Percentiles rank a stretch among this genome's conserved stretches.
These are phyloP conservation scores for Dendronephthya gigantea DNA, from an alignment of 64 coral and sea anemone genomes.

Conservation along the genomic window DNA sequence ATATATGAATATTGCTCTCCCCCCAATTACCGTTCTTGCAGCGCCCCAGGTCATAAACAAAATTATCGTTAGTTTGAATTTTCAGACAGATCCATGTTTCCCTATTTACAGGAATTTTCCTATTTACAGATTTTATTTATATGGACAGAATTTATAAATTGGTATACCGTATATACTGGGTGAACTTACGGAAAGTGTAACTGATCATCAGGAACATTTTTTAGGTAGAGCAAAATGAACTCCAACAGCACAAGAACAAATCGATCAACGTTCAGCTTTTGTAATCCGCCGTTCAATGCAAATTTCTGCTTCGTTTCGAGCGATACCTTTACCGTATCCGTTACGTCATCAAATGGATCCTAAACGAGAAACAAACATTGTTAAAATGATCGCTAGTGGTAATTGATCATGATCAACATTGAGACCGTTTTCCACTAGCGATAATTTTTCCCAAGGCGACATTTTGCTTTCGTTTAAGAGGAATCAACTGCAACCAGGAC, in stretches of 20 bases:
- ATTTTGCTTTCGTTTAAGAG: no score
- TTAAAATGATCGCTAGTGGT: not conserved
- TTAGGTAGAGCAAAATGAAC: not conserved
- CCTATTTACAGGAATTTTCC: no score
- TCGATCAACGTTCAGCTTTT: not conserved
- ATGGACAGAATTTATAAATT: no score
- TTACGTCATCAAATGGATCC: constrained; percentile 18
- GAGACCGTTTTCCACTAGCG: not conserved
- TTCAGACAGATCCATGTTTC: no score
- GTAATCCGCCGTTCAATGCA: not conserved
- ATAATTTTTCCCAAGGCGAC: not conserved
- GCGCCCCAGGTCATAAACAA: no score
- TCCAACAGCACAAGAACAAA: not conserved
- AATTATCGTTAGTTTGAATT: no score
- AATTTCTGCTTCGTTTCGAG: not conserved
- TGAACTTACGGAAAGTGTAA: not conserved
- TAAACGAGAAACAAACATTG: not conserved
- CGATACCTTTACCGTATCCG: not conserved
- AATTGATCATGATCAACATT: not conserved
- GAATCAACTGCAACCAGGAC: no score
- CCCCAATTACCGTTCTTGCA: no score
- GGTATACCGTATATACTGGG: no score
- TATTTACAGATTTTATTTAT: no score
- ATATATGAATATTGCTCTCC: no score
- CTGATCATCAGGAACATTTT: not conserved